These are phyloP conservation scores for Drosophila pullipes DNA, from an alignment of 2,888 invertebrate species.

Conservation along the genomic window DNA sequence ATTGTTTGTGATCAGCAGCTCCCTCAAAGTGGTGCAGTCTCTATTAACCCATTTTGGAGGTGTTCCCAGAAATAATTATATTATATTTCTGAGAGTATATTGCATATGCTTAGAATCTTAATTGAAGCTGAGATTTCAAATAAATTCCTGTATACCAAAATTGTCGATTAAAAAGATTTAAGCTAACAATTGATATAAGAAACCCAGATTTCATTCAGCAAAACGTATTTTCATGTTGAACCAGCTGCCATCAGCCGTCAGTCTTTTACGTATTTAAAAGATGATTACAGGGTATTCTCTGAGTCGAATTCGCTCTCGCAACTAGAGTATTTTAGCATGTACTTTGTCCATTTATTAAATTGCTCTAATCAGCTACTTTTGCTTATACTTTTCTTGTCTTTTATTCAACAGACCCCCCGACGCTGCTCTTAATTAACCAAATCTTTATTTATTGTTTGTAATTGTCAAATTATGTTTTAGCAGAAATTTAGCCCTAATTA, in stretches of 20 bases:
- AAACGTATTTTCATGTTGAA: not conserved
- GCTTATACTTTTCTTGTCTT: not conserved
- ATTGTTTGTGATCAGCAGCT: slow-evolving; percentile 48
- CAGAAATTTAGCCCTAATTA: not conserved
- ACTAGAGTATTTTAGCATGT: no score
- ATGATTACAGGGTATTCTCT: not conserved
- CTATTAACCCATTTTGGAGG: not conserved
- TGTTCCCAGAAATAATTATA: not conserved
- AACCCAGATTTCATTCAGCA: not conserved
- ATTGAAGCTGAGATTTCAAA: no score
- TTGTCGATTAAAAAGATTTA: no score
- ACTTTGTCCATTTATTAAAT: not conserved
- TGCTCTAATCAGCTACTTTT: not conserved
- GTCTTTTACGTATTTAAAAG: not conserved
- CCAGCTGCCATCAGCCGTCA: not conserved
- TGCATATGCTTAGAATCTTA: not conserved
- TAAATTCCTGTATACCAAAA: no score
- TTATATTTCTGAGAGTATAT: not conserved
- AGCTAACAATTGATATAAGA: not conserved
- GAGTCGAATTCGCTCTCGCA: not conserved
- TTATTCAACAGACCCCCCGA: not conserved
- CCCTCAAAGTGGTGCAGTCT: not conserved
- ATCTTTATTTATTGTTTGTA: not conserved
- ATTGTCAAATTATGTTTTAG: not conserved
- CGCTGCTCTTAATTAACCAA: not conserved